Evolutionary conservation across 1,140 invertebrate species (phyloP).

Genomic region (Bombus haemorrhoidalis): DNA sequence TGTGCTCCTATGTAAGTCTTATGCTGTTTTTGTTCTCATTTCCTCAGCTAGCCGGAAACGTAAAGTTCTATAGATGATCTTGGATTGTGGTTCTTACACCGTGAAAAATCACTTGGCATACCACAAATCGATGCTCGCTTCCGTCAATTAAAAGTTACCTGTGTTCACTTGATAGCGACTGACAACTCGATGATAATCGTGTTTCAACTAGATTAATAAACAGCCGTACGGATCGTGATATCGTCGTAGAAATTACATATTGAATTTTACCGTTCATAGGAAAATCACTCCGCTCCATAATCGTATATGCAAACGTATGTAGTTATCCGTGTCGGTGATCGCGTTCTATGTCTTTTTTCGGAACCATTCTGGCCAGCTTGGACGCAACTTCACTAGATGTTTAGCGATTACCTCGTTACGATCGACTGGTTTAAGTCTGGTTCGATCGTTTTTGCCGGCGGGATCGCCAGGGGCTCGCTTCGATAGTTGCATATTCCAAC

Average conservation of each 20-base stretch:
- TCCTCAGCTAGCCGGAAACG: neutral
- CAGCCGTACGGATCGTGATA: too few species aligned
- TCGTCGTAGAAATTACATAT: neutral
- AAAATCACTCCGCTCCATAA: neutral
- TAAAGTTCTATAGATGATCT: neutral
- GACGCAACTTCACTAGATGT: slow-evolving; percentile 7
- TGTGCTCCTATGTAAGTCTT: neutral
- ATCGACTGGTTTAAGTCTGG: slow-evolving; percentile 40
- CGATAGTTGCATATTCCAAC: slow-evolving; percentile 2
- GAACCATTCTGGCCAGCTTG: neutral
- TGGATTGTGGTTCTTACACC: neutral
- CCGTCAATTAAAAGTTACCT: slow-evolving; percentile 8
- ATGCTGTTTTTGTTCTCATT: neutral
- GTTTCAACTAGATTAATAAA: slow-evolving; percentile 10
- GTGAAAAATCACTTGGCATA: neutral
- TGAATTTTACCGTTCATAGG: neutral
- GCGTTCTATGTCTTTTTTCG: slow-evolving; percentile 3
- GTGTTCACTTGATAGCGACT: too few species aligned
- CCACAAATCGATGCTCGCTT: neutral
- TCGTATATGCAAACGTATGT: neutral
- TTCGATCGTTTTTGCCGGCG: slow-evolving; percentile 15
- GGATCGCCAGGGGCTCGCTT: neutral
- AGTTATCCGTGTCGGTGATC: slow-evolving; percentile 22
- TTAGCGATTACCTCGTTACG: slow-evolving; percentile 49
- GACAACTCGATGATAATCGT: neutral